These are phyloP conservation scores for Agraylea sexmaculata DNA, from an alignment of 1,140 invertebrate species.

Conservation along the genomic window DNA sequence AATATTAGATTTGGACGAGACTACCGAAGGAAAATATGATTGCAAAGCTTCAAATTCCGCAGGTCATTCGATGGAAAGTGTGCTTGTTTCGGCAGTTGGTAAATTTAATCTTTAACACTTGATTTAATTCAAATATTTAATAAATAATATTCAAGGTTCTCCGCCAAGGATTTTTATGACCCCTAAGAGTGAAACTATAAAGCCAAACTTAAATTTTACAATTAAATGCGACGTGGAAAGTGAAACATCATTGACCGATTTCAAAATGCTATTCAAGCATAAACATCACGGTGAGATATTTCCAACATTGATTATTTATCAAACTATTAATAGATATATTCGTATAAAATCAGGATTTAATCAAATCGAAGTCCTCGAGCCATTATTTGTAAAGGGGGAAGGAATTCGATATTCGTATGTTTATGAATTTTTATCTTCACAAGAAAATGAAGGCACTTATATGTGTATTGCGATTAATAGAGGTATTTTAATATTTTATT, in stretches of 20 bases:
- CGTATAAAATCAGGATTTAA: too few relatives aligned
- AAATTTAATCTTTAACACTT: conserved; percentile 4
- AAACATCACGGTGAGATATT: too few relatives aligned
- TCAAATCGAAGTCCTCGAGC: too few relatives aligned
- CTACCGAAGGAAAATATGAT: conserved; percentile 26
- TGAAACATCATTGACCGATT: conserved; percentile 22
- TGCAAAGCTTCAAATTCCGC: conserved; percentile 31
- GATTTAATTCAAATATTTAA: not conserved
- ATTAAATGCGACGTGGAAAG: conserved; percentile 28
- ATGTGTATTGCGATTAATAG: conserved; percentile 28
- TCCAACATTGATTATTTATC: too few relatives aligned
- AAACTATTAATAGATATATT: too few relatives aligned
- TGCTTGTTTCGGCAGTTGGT: conserved; percentile 23
- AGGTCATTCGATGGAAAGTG: conserved; percentile 22
- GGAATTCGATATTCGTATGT: too few relatives aligned
- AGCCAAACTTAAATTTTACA: conserved; percentile 20
- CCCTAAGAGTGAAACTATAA: conserved; percentile 23
- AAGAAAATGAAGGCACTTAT: conserved; percentile 24
- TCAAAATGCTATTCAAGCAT: too few relatives aligned
- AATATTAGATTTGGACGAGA: conserved; percentile 28
- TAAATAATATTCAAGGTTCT: conserved; percentile 24
- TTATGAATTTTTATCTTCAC: conserved; percentile 7
- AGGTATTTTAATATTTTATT: conserved; percentile 23
- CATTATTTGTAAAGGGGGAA: too few relatives aligned
- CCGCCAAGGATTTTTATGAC: conserved; percentile 26